Percentiles rank a stretch among this genome's conserved stretches.
Evolutionary conservation across 1,140 invertebrate species (phyloP).

Genomic region (Neoseiulus cucumeris): DNA sequence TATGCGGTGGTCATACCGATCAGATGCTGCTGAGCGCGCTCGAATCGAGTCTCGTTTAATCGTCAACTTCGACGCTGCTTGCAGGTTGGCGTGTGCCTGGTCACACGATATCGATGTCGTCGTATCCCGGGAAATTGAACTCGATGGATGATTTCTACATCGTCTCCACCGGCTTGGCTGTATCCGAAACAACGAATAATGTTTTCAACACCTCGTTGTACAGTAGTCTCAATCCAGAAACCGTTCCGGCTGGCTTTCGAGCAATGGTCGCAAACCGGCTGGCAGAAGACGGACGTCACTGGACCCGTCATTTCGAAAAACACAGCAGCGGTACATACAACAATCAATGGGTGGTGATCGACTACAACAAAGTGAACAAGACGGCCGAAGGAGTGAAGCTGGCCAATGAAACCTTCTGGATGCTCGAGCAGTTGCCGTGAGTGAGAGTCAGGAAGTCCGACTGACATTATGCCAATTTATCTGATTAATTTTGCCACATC

Average conservation of each 20-base stretch:
- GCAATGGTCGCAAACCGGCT: background rate
- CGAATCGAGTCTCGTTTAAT: no score
- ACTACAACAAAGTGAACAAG: background rate
- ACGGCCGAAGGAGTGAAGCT: background rate
- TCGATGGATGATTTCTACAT: conserved; percentile 2
- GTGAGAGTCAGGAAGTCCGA: no score
- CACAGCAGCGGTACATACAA: background rate
- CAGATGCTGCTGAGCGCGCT: no score
- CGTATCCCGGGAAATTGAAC: background rate
- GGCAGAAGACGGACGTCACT: background rate
- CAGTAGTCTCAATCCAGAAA: background rate
- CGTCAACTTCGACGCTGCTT: no score
- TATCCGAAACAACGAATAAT: conserved; percentile 2
- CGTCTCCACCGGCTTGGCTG: background rate
- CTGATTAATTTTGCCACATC: no score
- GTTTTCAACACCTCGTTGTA: background rate
- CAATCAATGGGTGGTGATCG: background rate
- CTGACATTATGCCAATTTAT: no score
- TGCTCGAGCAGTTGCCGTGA: background rate
- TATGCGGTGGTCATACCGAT: no score
- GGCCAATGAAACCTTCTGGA: background rate
- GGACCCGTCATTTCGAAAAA: background rate
- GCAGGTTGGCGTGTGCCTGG: background rate
- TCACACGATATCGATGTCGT: background rate
- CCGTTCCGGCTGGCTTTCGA: background rate